Base-by-base conservation (phyloP, 2,113 vertebrate species). In the Asarcornis scutulata region DNA sequence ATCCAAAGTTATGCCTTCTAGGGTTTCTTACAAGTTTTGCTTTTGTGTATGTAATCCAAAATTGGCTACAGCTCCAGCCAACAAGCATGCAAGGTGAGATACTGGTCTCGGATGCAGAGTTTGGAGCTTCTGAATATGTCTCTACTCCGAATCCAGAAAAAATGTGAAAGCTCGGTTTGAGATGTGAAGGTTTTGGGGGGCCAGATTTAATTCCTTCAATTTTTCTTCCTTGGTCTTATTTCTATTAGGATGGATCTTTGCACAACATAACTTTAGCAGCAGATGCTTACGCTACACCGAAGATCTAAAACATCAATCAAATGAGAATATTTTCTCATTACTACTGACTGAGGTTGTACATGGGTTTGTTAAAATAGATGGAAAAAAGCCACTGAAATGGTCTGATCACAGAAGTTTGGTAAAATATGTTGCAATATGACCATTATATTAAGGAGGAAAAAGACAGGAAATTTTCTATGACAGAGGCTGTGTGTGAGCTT, bases 281-380 rank as follows among this genome's bases (percentile, higher is more conserved):
- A 87, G 74, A 56, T 85, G 81, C 79, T 77, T 17, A 32, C 56
- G 52, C 60, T 72, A 72, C 17, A 81, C 11, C 0, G 0, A 80
- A 72, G 26, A 52, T 66, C 67, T 95, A 42, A 95, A 87, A 62
- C 73, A 92, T 34, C 78, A 62, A 9, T 66, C 62, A 46, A 56
- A 44, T 18, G 22, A 79, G 62, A 86, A 48, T 66, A 83, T 93
- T 83, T 95, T 87, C 81, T 93, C 59, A 62, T 88, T 94, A 58
- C 56, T 82, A 27, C 86, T 76, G 79, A 22, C 55, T 50, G 82
- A 71, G 22, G 15, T 72, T 92, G 64, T 72, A 55, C 20, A 56
- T 69, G 25, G 13, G 5, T 89, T 91, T 59, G 58, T 78, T 92
- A 69, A 88, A 90, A 79, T 52, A 58, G 58, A 36, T 79, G 48